phyloP scores from a whole-genome alignment of 1,140 invertebrate species.

The Pogonomyrmex barbatus region DNA sequence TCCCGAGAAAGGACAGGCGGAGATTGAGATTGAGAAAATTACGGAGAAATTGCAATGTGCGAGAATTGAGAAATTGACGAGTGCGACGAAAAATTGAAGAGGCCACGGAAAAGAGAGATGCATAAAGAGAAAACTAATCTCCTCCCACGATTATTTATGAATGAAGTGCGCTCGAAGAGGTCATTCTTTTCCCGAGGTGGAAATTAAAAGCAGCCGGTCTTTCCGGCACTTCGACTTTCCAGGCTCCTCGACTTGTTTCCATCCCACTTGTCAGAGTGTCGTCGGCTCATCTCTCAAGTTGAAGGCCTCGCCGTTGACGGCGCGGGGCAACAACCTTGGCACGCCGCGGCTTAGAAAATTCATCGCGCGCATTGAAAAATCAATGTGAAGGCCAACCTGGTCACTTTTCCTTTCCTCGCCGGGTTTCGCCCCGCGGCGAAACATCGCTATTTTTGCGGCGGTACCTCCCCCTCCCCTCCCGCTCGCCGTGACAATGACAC shows the following conservation, averaged over 20 bases:
- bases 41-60: background rate
- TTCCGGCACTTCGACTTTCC: conserved; percentile 29
- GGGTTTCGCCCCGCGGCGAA: background rate
- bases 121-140: conserved; percentile 1
- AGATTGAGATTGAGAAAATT: background rate
- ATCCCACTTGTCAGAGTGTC: conserved; percentile 37
- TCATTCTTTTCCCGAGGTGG: conserved; percentile 1
- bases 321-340: conserved; percentile 34
- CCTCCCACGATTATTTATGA: too few species aligned
- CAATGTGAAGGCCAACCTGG: background rate
- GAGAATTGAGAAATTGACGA: background rate
- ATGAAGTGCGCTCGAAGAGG: background rate
- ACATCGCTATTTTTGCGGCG: background rate
- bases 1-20: too few species aligned
- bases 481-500: conserved; percentile 34
- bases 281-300: conserved; percentile 45
- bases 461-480: background rate
- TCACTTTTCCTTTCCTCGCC: conserved; percentile 22
- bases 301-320: conserved; percentile 41
- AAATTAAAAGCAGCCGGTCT: conserved; percentile 47
- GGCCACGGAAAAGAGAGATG: background rate
- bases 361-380: background rate
- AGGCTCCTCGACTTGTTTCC: conserved; percentile 46
- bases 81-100: background rate
- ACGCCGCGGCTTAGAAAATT: conserved; percentile 4